Percentiles rank a stretch among this genome's conserved stretches.
phyloP scores from a whole-genome alignment of 2,797 vertebrate species.

The Spatula versicolor region DNA sequence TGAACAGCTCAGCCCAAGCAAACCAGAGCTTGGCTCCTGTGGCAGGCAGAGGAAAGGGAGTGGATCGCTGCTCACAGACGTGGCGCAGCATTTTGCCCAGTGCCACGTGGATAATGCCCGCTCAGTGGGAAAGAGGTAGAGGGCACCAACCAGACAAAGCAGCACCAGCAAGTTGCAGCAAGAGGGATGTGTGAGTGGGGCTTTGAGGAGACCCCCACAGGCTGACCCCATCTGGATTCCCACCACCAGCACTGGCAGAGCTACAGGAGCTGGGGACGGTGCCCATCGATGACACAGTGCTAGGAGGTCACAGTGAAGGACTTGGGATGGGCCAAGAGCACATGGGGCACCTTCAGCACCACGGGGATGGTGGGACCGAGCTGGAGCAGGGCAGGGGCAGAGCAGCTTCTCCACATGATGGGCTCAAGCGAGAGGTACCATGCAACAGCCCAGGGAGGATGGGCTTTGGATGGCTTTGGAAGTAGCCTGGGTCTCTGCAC shows the following conservation, averaged over 20 bases:
- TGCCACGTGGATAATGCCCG: not conserved
- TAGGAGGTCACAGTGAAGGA: not conserved
- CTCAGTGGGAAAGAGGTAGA: not conserved
- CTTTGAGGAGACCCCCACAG: not conserved
- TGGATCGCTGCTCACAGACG: not conserved
- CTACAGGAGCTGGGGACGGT: not conserved
- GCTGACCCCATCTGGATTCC: not conserved
- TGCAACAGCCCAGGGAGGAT: not conserved
- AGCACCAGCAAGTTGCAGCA: not conserved
- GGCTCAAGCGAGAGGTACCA: not conserved
- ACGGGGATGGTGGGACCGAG: not conserved
- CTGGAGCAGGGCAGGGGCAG: not conserved
- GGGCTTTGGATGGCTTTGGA: not conserved
- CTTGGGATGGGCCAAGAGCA: rapidly evolving
- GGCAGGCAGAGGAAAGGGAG: not conserved
- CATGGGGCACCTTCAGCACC: not conserved
- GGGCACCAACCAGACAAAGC: not conserved
- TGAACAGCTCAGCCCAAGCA: not conserved
- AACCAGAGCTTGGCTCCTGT: rapidly evolving
- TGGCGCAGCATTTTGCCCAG: not conserved
- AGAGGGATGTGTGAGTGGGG: not conserved
- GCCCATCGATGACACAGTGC: not conserved
- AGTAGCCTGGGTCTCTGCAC: not conserved
- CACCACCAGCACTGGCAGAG: rapidly evolving
- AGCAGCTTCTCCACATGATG: rapidly evolving